These are phyloP conservation scores for Crocidura indochinensis DNA, from an alignment of 2,797 vertebrate species.

Conservation along the genomic window DNA sequence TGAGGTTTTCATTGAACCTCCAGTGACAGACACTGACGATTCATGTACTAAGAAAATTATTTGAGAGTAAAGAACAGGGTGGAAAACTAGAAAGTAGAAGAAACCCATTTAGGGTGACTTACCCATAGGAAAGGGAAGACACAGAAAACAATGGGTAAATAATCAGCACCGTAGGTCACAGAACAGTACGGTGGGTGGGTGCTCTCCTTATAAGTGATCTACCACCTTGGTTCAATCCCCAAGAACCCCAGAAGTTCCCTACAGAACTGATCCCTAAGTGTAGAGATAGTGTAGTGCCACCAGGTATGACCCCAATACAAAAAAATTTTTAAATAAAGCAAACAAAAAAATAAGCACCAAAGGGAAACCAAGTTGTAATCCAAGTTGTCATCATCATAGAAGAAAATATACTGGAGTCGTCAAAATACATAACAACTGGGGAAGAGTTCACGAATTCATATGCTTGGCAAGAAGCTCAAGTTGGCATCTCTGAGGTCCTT, in stretches of 20 bases:
- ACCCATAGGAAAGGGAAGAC: not conserved
- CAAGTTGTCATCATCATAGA: not conserved
- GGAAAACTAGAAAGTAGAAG: not conserved
- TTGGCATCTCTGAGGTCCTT: constrained; percentile 26
- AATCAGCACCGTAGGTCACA: too few species aligned
- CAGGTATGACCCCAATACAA: too few species aligned
- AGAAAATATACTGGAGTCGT: not conserved
- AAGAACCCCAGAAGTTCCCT: too few species aligned
- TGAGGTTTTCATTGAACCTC: not conserved
- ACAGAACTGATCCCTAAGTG: too few species aligned
- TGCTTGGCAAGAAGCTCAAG: constrained; percentile 25
- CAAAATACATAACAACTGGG: not conserved
- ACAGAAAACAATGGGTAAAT: too few species aligned
- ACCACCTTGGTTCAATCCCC: too few species aligned
- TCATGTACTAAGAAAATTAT: not conserved
- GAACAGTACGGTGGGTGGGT: too few species aligned
- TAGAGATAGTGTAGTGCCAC: too few species aligned
- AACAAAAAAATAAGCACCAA: constrained; percentile 16
- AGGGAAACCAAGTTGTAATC: constrained; percentile 29
- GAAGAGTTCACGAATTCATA: not conserved
- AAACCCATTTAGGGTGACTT: constrained; percentile 7
- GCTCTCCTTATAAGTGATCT: too few species aligned
- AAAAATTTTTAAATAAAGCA: not conserved
- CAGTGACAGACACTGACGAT: not conserved
- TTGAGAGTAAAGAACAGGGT: not conserved